Percentiles rank a stretch among this genome's conserved stretches.
Evolutionary conservation across 2,113 vertebrate genomes (phyloP).

Genomic region (Guaruba guarouba): DNA sequence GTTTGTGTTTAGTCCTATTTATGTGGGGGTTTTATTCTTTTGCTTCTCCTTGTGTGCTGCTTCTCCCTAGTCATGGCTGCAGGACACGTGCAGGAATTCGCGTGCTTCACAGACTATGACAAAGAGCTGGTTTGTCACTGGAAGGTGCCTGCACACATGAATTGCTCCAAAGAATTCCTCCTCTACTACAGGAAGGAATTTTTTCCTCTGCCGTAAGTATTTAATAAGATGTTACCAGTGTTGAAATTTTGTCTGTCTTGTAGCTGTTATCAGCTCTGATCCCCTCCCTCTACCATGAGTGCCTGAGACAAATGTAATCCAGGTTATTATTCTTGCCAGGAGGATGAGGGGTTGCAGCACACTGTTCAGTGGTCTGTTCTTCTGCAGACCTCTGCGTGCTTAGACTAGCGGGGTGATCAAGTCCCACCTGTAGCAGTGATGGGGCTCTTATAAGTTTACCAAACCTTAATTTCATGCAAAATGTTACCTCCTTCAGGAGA

Average conservation of each 20-base stretch:
- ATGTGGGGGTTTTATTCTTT: neutral
- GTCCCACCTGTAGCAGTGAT: neutral
- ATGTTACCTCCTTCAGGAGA: neutral
- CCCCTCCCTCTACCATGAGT: neutral
- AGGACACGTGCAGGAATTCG: neutral
- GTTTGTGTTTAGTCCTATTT: neutral
- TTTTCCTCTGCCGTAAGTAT: neutral
- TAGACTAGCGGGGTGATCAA: neutral
- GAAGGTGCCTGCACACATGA: neutral
- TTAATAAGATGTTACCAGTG: neutral
- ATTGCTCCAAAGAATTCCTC: slow-evolving; percentile 60
- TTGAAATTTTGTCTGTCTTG: neutral
- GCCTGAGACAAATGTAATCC: neutral
- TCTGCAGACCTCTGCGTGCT: neutral
- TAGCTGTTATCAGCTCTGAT: neutral
- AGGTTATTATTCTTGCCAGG: neutral
- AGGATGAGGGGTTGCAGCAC: neutral
- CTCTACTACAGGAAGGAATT: neutral
- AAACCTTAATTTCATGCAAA: neutral
- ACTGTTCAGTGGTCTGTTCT: neutral
- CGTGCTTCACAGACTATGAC: slow-evolving; percentile 67
- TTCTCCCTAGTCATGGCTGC: slow-evolving; percentile 23
- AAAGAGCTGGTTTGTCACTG: slow-evolving; percentile 63
- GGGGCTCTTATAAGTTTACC: neutral
- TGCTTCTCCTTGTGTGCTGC: neutral